Percentiles rank a stretch among this genome's conserved stretches.
Conservation (phyloP, 2,113 vertebrate genomes). For the Proterorhinus semilunaris region DNA sequence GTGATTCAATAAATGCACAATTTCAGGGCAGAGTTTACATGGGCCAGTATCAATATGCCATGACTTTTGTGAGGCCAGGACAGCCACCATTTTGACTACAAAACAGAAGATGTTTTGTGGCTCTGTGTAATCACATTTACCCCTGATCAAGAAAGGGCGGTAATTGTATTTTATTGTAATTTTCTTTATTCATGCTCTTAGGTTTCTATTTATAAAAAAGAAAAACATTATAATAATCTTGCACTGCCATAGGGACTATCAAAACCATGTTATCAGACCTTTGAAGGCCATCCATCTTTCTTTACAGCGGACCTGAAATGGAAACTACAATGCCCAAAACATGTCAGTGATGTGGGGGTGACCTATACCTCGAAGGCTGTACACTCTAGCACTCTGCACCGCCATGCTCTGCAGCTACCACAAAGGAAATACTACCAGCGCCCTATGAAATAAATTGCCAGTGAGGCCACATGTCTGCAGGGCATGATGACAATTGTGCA, state of each 20-base stretch:
- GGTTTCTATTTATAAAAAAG: too few species aligned
- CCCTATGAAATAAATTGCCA: conserved; percentile 62
- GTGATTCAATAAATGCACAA: background rate
- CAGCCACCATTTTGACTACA: too few species aligned
- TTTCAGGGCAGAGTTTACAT: background rate
- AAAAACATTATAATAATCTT: background rate
- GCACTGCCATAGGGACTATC: background rate
- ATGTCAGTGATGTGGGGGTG: conserved; percentile 61
- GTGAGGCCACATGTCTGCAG: conserved; percentile 61
- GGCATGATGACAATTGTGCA: conserved; percentile 61
- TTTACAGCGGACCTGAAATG: conserved; percentile 26
- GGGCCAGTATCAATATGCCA: background rate
- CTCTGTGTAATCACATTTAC: background rate
- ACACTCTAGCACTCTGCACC: conserved; percentile 41
- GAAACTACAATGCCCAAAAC: conserved; percentile 28
- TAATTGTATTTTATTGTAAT: too few species aligned
- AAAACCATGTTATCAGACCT: conserved; percentile 1
- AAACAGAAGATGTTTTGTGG: background rate
- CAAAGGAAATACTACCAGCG: conserved; percentile 67
- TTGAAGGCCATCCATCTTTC: conserved; percentile 14
- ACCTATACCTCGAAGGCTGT: conserved; percentile 73
- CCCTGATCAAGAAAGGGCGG: too few species aligned
- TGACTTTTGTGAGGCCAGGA: too few species aligned
- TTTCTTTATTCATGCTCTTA: too few species aligned
- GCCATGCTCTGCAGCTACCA: conserved; percentile 50